Percentiles rank a stretch among this genome's conserved stretches.
Evolutionary conservation across 2,888 invertebrate genomes (phyloP).

Genomic region (Hybos culiciformis): DNA sequence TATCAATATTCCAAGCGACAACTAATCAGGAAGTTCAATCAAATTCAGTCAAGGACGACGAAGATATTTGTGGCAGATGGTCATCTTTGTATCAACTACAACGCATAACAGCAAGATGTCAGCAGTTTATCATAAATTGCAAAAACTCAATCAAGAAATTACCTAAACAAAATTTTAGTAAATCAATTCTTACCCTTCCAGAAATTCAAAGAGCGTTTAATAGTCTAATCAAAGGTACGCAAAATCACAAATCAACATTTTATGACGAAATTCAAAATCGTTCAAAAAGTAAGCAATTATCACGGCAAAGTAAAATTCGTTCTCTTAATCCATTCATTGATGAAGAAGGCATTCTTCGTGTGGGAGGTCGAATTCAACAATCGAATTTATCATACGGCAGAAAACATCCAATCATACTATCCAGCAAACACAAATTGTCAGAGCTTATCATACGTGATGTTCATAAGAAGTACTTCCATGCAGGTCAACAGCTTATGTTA

Average conservation of each 20-base stretch:
- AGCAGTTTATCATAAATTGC: neutral
- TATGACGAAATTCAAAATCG: neutral
- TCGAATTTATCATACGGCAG: conserved; percentile 1
- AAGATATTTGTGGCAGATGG: neutral
- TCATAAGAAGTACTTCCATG: neutral
- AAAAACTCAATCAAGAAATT: too few relatives aligned
- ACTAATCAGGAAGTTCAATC: neutral
- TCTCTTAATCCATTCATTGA: conserved; percentile 2
- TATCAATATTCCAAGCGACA: neutral
- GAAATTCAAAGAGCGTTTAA: neutral
- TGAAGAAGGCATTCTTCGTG: conserved; percentile 1
- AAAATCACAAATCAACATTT: neutral
- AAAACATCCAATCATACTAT: conserved; percentile 1
- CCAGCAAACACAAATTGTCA: neutral
- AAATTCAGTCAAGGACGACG: too few relatives aligned
- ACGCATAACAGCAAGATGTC: conserved; percentile 4
- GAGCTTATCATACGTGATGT: neutral
- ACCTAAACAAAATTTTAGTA: neutral
- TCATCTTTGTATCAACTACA: conserved; percentile 1
- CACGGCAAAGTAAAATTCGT: neutral
- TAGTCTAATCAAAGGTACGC: neutral
- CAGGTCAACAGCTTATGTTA: neutral
- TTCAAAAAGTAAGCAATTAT: neutral
- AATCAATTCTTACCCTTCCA: neutral
- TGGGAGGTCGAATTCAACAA: conserved; percentile 5